Percentiles rank a stretch among this genome's conserved stretches.
These are phyloP conservation scores for Callopanchax toddi DNA, from an alignment of 2,113 vertebrate species.

Conservation along the genomic window DNA sequence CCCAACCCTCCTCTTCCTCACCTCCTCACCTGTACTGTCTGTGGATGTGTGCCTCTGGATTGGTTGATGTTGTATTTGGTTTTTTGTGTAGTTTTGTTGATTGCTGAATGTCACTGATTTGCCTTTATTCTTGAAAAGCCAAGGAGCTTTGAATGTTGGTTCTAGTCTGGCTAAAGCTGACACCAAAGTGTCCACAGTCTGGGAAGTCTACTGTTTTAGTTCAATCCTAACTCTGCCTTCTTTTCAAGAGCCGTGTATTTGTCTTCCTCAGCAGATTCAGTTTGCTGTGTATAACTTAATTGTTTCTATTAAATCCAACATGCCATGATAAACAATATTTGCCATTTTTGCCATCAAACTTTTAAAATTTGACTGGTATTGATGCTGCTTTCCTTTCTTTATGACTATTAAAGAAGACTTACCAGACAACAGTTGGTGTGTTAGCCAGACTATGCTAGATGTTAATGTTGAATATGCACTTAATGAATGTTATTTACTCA, in stretches of 20 bases:
- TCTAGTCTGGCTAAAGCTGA: slow-evolving; percentile 43
- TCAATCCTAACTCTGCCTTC: neutral
- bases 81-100: slow-evolving; percentile 69
- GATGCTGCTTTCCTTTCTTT: neutral
- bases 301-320: neutral
- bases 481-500: neutral
- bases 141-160: slow-evolving; percentile 37
- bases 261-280: too few species aligned
- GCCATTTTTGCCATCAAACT: neutral
- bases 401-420: slow-evolving; percentile 37
- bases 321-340: neutral
- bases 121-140: slow-evolving; percentile 60
- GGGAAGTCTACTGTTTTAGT: slow-evolving; percentile 48
- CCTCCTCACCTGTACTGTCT: slow-evolving; percentile 74
- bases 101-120: slow-evolving; percentile 66
- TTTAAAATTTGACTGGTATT: neutral
- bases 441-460: slow-evolving; percentile 43
- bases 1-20: slow-evolving; percentile 51
- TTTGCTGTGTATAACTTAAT: too few species aligned
- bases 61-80: slow-evolving; percentile 66
- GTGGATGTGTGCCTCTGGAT: slow-evolving; percentile 70
- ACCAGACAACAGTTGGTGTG: slow-evolving; percentile 27
- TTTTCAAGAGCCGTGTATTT: too few species aligned
- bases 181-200: slow-evolving; percentile 26
- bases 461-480: slow-evolving; percentile 25